Evolutionary conservation across 1,140 invertebrate species (phyloP).

Genomic region (Ditylenchus dipsaci): DNA sequence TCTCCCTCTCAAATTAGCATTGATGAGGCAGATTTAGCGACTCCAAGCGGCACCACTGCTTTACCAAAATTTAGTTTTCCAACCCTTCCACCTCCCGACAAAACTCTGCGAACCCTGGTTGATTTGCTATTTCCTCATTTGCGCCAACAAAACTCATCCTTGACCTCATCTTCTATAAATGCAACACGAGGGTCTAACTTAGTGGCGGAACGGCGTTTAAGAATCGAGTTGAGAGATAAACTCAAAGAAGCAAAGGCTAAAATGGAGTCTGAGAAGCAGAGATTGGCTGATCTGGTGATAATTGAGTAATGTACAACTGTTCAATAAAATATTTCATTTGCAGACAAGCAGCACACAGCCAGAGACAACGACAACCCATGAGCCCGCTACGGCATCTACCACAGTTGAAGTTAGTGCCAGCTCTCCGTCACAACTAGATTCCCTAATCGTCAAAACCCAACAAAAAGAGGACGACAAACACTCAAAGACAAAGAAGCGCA

Average conservation of each 20-base stretch:
- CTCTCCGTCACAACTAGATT: background rate
- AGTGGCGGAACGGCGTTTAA: background rate
- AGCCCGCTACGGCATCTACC: no score
- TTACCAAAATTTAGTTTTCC: background rate
- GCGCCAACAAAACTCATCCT: background rate
- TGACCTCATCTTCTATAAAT: background rate
- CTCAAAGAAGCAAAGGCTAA: background rate
- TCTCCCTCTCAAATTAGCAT: background rate
- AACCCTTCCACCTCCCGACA: background rate
- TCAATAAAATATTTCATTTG: no score
- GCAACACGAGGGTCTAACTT: background rate
- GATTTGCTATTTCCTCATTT: conserved; percentile 5
- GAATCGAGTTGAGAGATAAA: background rate
- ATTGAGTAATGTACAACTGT: no score
- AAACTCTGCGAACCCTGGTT: background rate
- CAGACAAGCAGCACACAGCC: no score
- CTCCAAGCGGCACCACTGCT: background rate
- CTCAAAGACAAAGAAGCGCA: background rate
- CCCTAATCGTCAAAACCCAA: background rate
- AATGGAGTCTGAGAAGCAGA: background rate
- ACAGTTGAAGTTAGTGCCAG: no score
- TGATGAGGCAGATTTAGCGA: background rate
- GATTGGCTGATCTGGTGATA: no score
- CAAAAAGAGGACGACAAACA: background rate
- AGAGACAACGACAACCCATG: no score